Evolutionary conservation across 2,113 vertebrate genomes (phyloP), one percentile per base, ranked within the genome.

Genomic region (Hypomesus transpacificus): DNA sequence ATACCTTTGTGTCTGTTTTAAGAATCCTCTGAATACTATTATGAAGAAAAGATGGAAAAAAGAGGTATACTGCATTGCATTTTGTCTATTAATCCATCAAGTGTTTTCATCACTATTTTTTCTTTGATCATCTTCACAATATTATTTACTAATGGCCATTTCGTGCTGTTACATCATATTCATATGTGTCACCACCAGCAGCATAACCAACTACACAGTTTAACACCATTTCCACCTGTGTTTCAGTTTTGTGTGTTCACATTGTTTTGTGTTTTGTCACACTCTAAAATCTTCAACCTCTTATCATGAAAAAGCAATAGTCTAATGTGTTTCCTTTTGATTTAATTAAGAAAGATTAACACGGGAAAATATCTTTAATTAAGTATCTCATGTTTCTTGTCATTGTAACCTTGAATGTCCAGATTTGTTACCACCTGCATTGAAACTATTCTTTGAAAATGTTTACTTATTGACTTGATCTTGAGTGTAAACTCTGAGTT

Each of bases 321-420:
- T 11, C 39, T 46, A 46, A 46, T 46, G 39, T 46, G 9, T 46
- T 46, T 46, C 5, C 39, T 46, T 9, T 9, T 46, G 39, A 46
- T 46, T 46, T 9, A 8, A 46, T 46, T 9, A 46, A 46, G 7
- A 46, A 11, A 46, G 39, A 46, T 46, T 9, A 46, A 46, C 39
- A 46, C 39, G 2, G 8, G 8, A 13, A 46, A 8, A 46, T 11
- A 46, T 46, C 39, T 46, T 46, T 46, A 46, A 46, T 46, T 46
- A 92, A 90, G 90, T 92, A 91, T 78, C 28, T 69, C 22, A 73
- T 50, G 68, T 56, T 71, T 56, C 39, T 46, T 46, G 39, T 46
- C 39, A 46, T 2, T 46, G 39, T 56, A 56, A 65, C 54, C 54
- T 20, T 56, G 18, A 46, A 11, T 46, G 39, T 46, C 7, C 39